phyloP scores from a whole-genome alignment of 2,888 invertebrate genomes.

The Trimorus sp. region DNA sequence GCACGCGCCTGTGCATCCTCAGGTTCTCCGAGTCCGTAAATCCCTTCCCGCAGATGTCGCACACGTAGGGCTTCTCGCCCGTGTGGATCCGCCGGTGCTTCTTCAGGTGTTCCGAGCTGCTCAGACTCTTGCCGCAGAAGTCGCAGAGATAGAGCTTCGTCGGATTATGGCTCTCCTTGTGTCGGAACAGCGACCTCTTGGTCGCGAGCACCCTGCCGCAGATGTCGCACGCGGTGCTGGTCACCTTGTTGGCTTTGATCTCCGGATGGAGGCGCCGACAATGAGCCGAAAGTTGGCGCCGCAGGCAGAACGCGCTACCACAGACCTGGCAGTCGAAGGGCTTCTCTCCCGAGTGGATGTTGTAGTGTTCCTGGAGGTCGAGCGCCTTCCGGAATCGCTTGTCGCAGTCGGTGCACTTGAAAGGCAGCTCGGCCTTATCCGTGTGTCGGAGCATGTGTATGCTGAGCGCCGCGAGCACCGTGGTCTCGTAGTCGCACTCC shows the following conservation, averaged over 20 bases:
- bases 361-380: constrained; percentile 80
- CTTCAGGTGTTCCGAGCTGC: constrained; percentile 82
- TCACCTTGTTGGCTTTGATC: constrained; percentile 78
- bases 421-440: constrained; percentile 77
- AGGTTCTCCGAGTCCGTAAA: constrained; percentile 82
- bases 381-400: constrained; percentile 77
- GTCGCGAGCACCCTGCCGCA: constrained; percentile 79
- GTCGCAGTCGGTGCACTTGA: constrained; percentile 79
- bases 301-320: constrained; percentile 74
- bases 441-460: constrained; percentile 78
- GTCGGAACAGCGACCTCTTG: constrained; percentile 77
- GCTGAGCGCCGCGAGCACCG: constrained; percentile 76
- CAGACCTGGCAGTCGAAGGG: constrained; percentile 78
- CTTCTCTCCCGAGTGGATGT: constrained; percentile 79
- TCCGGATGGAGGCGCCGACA: constrained; percentile 78
- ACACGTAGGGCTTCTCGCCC: constrained; percentile 83
- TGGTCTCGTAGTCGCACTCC: constrained; percentile 80
- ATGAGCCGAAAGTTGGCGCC: constrained; percentile 78
- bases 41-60: constrained; percentile 82
- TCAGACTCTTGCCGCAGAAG: constrained; percentile 83
- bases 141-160: constrained; percentile 82
- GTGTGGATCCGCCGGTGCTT: constrained; percentile 83
- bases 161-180: constrained; percentile 79
- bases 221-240: constrained; percentile 79
- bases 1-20: constrained; percentile 81